Evolutionary conservation across 2,888 invertebrate genomes (phyloP).

Genomic region (Pseudococcus jackbeardsleyi): DNA sequence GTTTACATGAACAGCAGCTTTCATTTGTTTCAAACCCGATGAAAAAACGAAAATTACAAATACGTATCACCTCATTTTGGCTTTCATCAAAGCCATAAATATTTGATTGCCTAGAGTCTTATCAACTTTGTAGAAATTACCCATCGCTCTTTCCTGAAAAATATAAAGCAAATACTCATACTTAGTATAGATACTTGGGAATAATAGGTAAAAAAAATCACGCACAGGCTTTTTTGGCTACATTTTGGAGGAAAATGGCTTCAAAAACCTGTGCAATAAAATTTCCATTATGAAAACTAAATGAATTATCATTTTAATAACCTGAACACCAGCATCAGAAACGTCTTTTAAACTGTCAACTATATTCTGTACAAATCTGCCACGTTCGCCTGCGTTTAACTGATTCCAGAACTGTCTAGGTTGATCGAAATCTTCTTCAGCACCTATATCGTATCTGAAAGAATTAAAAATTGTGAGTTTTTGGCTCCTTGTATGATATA

Average conservation of each 20-base stretch:
- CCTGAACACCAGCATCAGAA: conserved; percentile 84
- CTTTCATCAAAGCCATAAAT: conserved; percentile 70
- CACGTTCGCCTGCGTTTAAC: conserved; percentile 79
- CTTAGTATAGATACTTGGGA: no score
- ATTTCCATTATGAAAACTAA: no score
- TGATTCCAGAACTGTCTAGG: conserved; percentile 83
- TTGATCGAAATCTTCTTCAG: conserved; percentile 94
- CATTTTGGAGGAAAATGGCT: no score
- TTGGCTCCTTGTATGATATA: no score
- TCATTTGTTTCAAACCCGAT: no score
- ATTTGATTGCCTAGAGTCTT: conserved; percentile 80
- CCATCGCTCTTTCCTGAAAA: conserved; percentile 79
- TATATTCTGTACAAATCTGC: conserved; percentile 84
- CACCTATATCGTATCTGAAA: conserved; percentile 79
- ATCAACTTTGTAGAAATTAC: conserved; percentile 86
- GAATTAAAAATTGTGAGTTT: not conserved
- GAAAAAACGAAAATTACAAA: no score
- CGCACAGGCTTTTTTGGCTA: no score
- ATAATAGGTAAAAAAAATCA: no score
- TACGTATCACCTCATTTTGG: no score
- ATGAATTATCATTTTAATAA: conserved; percentile 54
- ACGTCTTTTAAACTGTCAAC: conserved; percentile 83
- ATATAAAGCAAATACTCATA: not conserved
- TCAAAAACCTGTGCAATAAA: no score
- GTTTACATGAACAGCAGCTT: no score